Conservation (phyloP, 2,797 vertebrate species). For the Paedocypris micromegethes region DNA sequence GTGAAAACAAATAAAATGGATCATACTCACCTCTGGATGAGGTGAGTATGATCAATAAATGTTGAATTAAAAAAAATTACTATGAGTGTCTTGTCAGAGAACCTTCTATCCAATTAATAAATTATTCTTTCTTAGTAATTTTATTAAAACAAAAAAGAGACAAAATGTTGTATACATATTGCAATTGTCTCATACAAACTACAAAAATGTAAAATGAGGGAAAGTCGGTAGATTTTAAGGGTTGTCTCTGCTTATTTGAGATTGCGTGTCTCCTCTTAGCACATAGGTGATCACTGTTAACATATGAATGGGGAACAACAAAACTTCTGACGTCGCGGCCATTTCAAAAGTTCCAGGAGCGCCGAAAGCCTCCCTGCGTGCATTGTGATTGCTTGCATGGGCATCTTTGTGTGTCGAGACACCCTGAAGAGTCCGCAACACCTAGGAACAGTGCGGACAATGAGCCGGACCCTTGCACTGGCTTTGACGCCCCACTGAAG, state of each 20-base stretch:
- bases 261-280: not conserved
- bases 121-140: no score
- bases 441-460: constrained; percentile 28
- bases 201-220: no score
- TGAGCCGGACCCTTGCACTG: constrained; percentile 22
- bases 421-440: constrained; percentile 26
- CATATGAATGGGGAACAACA: constrained; percentile 22
- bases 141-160: no score
- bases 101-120: no score
- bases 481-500: constrained; percentile 15
- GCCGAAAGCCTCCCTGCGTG: constrained; percentile 30
- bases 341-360: constrained; percentile 19
- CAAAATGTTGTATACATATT: no score
- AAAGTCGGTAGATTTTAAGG: no score
- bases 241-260: no score
- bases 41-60: no score
- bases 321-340: constrained; percentile 13
- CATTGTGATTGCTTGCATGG: constrained; percentile 49
- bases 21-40: not conserved
- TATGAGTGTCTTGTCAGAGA: no score
- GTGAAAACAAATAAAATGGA: not conserved
- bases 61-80: no score
- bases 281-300: constrained; percentile 12
- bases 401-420: constrained; percentile 46
- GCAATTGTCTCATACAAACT: no score